Evolutionary conservation across 1,140 invertebrate species (phyloP).

Genomic region (Oncopeltus fasciatus): DNA sequence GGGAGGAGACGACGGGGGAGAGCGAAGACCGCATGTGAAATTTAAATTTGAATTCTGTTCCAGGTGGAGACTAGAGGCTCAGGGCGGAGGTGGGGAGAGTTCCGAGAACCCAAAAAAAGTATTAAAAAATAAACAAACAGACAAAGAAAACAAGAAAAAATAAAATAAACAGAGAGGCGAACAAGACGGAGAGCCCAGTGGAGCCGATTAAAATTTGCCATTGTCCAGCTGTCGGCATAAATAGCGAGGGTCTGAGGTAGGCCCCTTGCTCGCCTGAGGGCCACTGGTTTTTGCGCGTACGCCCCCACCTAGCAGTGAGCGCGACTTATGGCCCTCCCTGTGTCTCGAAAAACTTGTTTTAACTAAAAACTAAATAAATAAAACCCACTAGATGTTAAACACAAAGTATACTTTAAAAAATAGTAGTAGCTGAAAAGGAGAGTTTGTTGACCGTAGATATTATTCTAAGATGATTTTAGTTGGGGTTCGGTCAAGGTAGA

Average conservation of each 20-base stretch:
- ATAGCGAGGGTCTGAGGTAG: background rate
- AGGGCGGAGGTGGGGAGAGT: background rate
- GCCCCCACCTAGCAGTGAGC: background rate
- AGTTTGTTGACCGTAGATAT: no score
- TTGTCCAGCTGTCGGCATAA: slow-evolving; percentile 7
- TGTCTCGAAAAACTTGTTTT: no score
- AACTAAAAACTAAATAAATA: no score
- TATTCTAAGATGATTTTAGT: no score
- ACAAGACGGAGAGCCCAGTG: background rate
- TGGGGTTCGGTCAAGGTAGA: no score
- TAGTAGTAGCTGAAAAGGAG: no score
- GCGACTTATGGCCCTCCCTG: background rate
- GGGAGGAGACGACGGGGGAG: no score
- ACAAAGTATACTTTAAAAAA: no score
- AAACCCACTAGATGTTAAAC: no score
- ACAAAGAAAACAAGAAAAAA: background rate
- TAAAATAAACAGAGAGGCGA: background rate
- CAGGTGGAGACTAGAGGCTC: background rate
- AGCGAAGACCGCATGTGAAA: background rate
- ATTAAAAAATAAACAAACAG: no score
- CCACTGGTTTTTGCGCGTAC: background rate
- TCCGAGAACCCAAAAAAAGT: no score
- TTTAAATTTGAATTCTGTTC: slow-evolving; percentile 4
- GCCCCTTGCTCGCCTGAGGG: background rate
- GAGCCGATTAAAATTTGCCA: slow-evolving; percentile 5